Base-by-base conservation (phyloP, 2,113 vertebrate genomes). In the Macheiramphus alcinus region DNA sequence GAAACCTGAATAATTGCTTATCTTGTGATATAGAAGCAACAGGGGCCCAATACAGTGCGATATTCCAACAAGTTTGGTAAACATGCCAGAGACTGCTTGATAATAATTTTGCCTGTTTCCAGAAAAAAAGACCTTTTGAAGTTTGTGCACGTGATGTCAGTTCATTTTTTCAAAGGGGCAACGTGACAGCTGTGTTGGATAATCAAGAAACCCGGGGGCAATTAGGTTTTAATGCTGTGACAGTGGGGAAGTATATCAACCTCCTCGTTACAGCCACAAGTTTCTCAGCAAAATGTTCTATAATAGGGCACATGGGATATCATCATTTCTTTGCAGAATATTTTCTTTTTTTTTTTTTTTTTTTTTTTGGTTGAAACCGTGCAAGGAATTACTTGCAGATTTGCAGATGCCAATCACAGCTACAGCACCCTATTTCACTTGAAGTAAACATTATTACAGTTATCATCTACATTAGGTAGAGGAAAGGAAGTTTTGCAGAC, bases 181-280 rank as follows among this genome's bases (percentile, higher is more conserved):
- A 80, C 18, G 13, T 38, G 76, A 93, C 93, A 97, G 93, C 78
- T 95, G 88, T 89, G 70, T n/a, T 86, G 83, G 70, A 97, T 94
- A 90, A 96, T 97, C 88, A 90, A 96, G 66, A 82, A 97, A 93
- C 75, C 85, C 13, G 4, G 23, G 88, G 93, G 86, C 91, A 92
- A 97, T 95, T 97, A 94, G 83, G 71, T 91, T 97, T 88, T 63
- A 92, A 70, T 63, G 55, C 76, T 90, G 26, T 91, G 96, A 95
- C 92, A 95, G 52, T 74, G 79, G 86, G 80, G 71, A 97, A 88
- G 58, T 84, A 32, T 32, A 70, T 58, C 86, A 91, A 61, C 72
- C 79, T 88, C 73, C 25, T 79, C 0, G 0, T 83, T 95, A 86
- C n/a, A 87, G 88, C 45, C 80, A 86, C 32, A 10, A 29, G 50